Evolutionary conservation across 2,888 invertebrate genomes (phyloP).

Genomic region (Pteria penguin): DNA sequence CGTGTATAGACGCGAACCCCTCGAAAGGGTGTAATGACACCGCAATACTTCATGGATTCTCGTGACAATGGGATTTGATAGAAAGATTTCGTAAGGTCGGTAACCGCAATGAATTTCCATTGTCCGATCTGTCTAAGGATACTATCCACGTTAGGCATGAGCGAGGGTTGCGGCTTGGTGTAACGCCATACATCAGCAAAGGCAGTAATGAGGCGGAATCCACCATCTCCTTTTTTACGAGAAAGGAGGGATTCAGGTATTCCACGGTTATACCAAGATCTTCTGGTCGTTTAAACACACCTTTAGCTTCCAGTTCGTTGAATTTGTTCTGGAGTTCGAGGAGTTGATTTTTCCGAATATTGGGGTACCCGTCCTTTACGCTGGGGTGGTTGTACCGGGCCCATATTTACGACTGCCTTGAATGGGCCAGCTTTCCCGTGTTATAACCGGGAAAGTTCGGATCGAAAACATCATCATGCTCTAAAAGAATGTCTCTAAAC

Average conservation of each 20-base stretch:
- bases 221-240: slow-evolving; percentile 52
- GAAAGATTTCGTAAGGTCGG: slow-evolving; percentile 48
- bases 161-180: slow-evolving; percentile 50
- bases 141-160: too few species aligned
- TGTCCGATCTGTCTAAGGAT: slow-evolving; percentile 34
- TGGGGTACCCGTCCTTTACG: slow-evolving; percentile 52
- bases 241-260: slow-evolving; percentile 61
- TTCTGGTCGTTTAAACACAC: too few species aligned
- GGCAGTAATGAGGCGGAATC: slow-evolving; percentile 54
- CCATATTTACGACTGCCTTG: slow-evolving; percentile 54
- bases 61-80: slow-evolving; percentile 47
- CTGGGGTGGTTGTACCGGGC: slow-evolving; percentile 52
- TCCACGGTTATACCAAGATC: slow-evolving; percentile 51
- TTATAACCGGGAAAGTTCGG: slow-evolving; percentile 43
- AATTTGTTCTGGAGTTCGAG: slow-evolving; percentile 50
- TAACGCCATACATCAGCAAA: slow-evolving; percentile 55
- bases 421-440: slow-evolving; percentile 48
- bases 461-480: neutral
- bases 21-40: slow-evolving; percentile 40
- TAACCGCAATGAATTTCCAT: slow-evolving; percentile 48
- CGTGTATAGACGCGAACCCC: slow-evolving; percentile 44
- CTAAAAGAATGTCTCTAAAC: neutral
- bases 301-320: slow-evolving; percentile 51
- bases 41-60: slow-evolving; percentile 41
- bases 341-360: slow-evolving; percentile 44